These are phyloP conservation scores for Acanthosoma haemorrhoidale DNA, from an alignment of 2,888 invertebrate genomes.

Conservation along the genomic window DNA sequence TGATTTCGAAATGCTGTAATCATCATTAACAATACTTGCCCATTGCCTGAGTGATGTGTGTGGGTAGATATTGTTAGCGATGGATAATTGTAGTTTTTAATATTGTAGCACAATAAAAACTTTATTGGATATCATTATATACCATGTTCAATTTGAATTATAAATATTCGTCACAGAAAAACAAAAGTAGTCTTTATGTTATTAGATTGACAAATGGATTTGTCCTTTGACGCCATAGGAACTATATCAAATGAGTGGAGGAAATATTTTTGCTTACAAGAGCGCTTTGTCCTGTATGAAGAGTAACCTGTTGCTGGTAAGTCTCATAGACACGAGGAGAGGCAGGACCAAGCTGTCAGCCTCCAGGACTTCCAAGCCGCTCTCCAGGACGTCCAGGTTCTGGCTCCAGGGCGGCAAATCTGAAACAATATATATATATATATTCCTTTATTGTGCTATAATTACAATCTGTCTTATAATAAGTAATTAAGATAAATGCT, in stretches of 20 bases:
- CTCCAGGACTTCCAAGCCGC: slow-evolving; percentile 71
- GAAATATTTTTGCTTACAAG: slow-evolving; percentile 56
- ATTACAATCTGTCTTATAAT: too few relatives aligned
- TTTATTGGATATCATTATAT: too few relatives aligned
- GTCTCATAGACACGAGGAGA: slow-evolving; percentile 70
- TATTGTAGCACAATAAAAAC: too few relatives aligned
- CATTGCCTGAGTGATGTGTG: too few relatives aligned
- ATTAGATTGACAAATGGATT: not conserved
- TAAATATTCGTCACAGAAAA: too few relatives aligned
- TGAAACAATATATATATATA: not conserved
- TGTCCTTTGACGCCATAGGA: not conserved
- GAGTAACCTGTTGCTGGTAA: slow-evolving; percentile 77
- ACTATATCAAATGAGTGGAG: not conserved
- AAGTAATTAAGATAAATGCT: too few relatives aligned
- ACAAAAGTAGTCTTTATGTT: not conserved
- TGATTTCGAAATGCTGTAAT: too few relatives aligned
- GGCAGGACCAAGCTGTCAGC: slow-evolving; percentile 72
- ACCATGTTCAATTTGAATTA: too few relatives aligned
- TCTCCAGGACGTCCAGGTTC: slow-evolving; percentile 77
- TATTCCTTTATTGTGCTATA: too few relatives aligned
- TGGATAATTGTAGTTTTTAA: too few relatives aligned
- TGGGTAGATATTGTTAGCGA: too few relatives aligned
- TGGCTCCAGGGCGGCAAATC: slow-evolving; percentile 54
- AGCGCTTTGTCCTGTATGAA: slow-evolving; percentile 73
- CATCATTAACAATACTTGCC: too few relatives aligned